Conservation (phyloP, 2,797 vertebrate genomes). For the Philypnodon macrostomus region DNA sequence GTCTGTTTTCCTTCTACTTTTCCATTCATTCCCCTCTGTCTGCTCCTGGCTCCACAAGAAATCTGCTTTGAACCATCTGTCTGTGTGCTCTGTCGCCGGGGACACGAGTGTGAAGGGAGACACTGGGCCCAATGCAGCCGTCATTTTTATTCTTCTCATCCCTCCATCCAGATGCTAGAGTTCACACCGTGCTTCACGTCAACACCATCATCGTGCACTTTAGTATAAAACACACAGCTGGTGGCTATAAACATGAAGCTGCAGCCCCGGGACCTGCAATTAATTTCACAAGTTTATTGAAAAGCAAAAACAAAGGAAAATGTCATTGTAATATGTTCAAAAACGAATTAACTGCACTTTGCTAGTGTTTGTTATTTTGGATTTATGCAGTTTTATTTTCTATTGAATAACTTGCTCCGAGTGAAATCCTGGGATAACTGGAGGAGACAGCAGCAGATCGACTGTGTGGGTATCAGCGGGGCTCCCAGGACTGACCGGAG, state of each 20-base stretch:
- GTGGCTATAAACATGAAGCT: conserved; percentile 14
- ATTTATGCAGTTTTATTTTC: background rate
- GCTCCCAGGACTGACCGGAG: background rate
- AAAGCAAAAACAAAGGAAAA: background rate
- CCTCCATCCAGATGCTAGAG: conserved; percentile 43
- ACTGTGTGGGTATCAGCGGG: background rate
- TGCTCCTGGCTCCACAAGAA: conserved; percentile 49
- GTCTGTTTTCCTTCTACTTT: conserved; percentile 40
- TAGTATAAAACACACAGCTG: conserved; percentile 48
- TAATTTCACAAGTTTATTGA: background rate
- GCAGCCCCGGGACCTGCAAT: background rate
- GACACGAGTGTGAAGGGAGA: conserved; percentile 42
- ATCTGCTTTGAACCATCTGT: conserved; percentile 69
- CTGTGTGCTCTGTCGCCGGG: conserved; percentile 45
- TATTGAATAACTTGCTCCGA: background rate
- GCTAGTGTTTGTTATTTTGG: background rate
- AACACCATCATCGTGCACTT: conserved; percentile 8
- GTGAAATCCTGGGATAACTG: background rate
- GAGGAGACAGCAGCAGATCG: background rate
- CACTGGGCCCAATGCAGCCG: conserved; percentile 44
- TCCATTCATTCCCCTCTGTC: conserved; percentile 38
- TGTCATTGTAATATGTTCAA: background rate
- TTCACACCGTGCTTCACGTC: conserved; percentile 25
- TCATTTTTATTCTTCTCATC: conserved; percentile 14
- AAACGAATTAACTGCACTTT: background rate